Evolutionary conservation across 2,797 vertebrate genomes (phyloP).

Genomic region (Scleropages formosus): DNA sequence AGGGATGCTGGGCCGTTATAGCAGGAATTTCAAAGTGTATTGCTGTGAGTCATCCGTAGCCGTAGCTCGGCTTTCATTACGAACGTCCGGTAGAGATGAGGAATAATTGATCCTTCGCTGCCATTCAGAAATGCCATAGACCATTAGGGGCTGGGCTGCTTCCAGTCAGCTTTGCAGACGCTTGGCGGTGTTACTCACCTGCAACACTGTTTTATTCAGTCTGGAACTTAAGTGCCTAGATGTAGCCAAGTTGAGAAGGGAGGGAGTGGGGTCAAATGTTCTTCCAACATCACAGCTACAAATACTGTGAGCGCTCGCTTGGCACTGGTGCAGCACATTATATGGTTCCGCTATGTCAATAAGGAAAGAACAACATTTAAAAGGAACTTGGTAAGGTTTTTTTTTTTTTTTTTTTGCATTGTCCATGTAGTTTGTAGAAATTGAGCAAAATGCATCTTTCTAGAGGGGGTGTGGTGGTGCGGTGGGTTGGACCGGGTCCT

Average conservation of each 20-base stretch:
- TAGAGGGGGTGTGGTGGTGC: background rate
- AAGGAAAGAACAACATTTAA: background rate
- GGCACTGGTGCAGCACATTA: background rate
- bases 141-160: conserved; percentile 41
- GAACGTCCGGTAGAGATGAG: conserved; percentile 60
- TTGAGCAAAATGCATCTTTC: conserved; percentile 1
- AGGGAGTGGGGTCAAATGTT: conserved; percentile 20
- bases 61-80: conserved; percentile 68
- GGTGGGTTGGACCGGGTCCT: no score
- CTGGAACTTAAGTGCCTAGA: conserved; percentile 32
- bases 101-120: conserved; percentile 57
- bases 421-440: background rate
- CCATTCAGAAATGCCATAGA: conserved; percentile 46
- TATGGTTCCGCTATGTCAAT: background rate
- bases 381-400: background rate
- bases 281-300: conserved; percentile 31
- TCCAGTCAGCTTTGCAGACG: conserved; percentile 31
- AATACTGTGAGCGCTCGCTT: background rate
- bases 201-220: conserved; percentile 27
- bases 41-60: conserved; percentile 63
- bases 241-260: conserved; percentile 24
- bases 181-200: conserved; percentile 24
- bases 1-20: conserved; percentile 31
- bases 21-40: conserved; percentile 53
- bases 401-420: background rate